Evolutionary conservation across 1,140 invertebrate genomes (phyloP), one percentile per base, ranked within the genome.

Genomic region (Trachymyrmex cornetzi): DNA sequence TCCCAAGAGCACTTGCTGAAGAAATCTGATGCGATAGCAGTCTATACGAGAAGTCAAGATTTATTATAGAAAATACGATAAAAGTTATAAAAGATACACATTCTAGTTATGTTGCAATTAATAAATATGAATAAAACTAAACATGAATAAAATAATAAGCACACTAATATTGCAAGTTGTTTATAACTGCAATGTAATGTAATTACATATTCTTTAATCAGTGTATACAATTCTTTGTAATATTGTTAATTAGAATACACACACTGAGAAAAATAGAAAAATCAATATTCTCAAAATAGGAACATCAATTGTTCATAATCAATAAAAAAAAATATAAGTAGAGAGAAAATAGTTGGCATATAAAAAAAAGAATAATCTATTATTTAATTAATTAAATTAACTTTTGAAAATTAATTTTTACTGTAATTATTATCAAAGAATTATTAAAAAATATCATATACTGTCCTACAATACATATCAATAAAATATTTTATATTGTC

Each of bases 11-110:
- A 84, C 14, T 75, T 34, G 55, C n/a, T 9, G 7, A 84, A 24
- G 38, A 63, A 75, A 84, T 84, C 80, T 84, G 38, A 81, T 22
- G 77, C 77, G 53, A 74, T 61, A 30, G 66, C 22, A 57, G 14
- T 34, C 48, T 48, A 27, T 44, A 57, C 3, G 11, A 59, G 9
- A 74, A 82, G 34, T 81, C 50, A 27, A 59, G 24, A 75, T 75
- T 72, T 82, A 59, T 30, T 72, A 9, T 72, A 59, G 12, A 61
- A 75, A 75, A n/a, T 14, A 61, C 7, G 53, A 34, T 12, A 24
- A 59, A 11, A 22, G 22, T 12, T 11, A 27, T 75, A 75, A 50
- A 79, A 48, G 16, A 48, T 66, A 12, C 4, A 16, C 11, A 27
- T 44, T 79, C 27, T 5, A 59, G 12, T 6, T 34, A 22, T 59